These are phyloP conservation scores for Loripinus fragilis DNA, from an alignment of 2,888 invertebrate genomes.

Conservation along the genomic window DNA sequence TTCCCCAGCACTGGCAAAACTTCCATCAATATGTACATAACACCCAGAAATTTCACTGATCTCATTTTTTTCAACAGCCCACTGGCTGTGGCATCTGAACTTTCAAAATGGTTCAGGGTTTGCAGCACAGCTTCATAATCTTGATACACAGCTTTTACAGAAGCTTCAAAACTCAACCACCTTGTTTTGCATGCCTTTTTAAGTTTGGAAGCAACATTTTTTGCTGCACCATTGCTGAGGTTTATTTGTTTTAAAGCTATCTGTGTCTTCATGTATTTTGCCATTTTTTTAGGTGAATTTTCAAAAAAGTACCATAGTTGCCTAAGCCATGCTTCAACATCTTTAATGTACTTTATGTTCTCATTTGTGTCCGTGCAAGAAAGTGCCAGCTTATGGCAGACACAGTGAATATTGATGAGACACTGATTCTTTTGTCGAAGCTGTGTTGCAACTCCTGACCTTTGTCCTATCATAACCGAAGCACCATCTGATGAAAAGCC, in stretches of 20 bases:
- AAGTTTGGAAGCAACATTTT: conserved; percentile 28
- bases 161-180: conserved; percentile 59
- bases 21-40: conserved; percentile 45
- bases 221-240: conserved; percentile 26
- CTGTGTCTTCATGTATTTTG: conserved; percentile 33
- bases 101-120: conserved; percentile 26
- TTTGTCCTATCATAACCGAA: conserved; percentile 45
- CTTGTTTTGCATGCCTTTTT: conserved; percentile 48
- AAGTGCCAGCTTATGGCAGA: conserved; percentile 38
- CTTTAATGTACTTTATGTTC: conserved; percentile 29
- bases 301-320: conserved; percentile 49
- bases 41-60: conserved; percentile 40
- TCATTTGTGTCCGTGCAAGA: conserved; percentile 32
- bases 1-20: conserved; percentile 32
- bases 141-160: conserved; percentile 39
- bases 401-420: conserved; percentile 40
- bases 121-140: conserved; percentile 30
- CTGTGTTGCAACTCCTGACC: conserved; percentile 36
- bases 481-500: conserved; percentile 47
- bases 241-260: neutral
- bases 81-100: conserved; percentile 33
- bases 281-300: conserved; percentile 44
- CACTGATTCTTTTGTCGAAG: conserved; percentile 25
- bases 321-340: conserved; percentile 37
- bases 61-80: conserved; percentile 41